Evolutionary conservation across 2,888 invertebrate species (phyloP).

Genomic region (Nephrotoma guestfalica): DNA sequence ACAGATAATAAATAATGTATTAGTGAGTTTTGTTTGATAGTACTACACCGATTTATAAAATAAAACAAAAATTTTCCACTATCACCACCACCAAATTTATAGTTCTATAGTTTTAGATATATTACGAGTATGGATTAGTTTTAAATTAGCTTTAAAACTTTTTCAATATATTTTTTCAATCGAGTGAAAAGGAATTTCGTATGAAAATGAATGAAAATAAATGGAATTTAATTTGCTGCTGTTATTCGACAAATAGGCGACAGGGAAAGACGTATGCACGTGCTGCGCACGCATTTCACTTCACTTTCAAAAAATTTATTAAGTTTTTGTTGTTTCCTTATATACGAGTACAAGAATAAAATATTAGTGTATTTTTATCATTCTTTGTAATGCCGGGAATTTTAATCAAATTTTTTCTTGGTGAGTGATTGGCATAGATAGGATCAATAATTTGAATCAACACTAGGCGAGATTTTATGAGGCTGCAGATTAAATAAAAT

Average conservation of each 20-base stretch:
- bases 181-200: neutral
- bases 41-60: no score
- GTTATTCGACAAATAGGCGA: neutral
- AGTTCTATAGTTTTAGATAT: neutral
- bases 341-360: neutral
- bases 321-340: neutral
- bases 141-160: neutral
- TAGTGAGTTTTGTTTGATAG: no score
- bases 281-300: conserved; percentile 3
- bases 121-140: neutral
- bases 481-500: neutral
- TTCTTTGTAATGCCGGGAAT: no score
- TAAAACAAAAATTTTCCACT: no score
- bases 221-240: neutral
- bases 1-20: neutral
- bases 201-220: neutral
- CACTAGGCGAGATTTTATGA: no score
- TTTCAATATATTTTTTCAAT: neutral
- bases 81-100: neutral
- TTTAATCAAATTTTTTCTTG: no score
- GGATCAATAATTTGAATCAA: no score
- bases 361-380: neutral
- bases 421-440: no score
- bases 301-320: neutral
- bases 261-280: conserved; percentile 4